These are phyloP conservation scores for Yponomeuta sedellus DNA, from an alignment of 2,888 invertebrate species.

Conservation along the genomic window DNA sequence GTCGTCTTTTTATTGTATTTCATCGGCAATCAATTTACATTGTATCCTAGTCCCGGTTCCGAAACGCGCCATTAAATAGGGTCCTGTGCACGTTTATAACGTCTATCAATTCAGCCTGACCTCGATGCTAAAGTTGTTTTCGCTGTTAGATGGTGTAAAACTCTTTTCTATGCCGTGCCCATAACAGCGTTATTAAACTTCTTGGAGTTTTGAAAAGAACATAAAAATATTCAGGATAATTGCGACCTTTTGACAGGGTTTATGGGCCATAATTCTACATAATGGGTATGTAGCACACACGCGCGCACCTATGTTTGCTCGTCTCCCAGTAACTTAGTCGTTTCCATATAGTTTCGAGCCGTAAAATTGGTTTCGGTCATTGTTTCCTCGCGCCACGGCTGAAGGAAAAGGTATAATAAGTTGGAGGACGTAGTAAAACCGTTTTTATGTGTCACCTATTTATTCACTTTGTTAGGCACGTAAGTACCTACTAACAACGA, in stretches of 20 bases:
- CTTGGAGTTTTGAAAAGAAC: slow-evolving; percentile 14
- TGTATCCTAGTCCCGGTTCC: background rate
- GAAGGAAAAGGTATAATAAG: slow-evolving; percentile 23
- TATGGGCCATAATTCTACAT: slow-evolving; percentile 18
- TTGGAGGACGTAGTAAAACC: slow-evolving; percentile 24
- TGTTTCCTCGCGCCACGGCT: slow-evolving; percentile 24
- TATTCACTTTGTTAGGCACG: slow-evolving; percentile 26
- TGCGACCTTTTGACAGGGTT: slow-evolving; percentile 20
- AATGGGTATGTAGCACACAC: slow-evolving; percentile 15
- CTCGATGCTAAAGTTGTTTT: slow-evolving; percentile 10
- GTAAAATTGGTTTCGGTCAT: slow-evolving; percentile 26
- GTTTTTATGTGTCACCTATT: slow-evolving; percentile 24
- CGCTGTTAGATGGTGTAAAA: slow-evolving; percentile 12
- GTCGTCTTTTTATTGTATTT: slow-evolving; percentile 4
- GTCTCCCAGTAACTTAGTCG: slow-evolving; percentile 24
- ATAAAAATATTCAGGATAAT: slow-evolving; percentile 23
- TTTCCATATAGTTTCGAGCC: slow-evolving; percentile 19
- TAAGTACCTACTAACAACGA: slow-evolving; percentile 18
- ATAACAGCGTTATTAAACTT: slow-evolving; percentile 14
- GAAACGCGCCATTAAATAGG: slow-evolving; percentile 9
- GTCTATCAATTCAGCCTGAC: slow-evolving; percentile 13
- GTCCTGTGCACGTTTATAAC: slow-evolving; percentile 11
- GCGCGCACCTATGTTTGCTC: slow-evolving; percentile 15
- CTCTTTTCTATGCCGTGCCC: background rate
- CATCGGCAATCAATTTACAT: slow-evolving; percentile 6